Evolutionary conservation across 2,888 invertebrate genomes (phyloP).

Genomic region (Hypomecis punctinalis): DNA sequence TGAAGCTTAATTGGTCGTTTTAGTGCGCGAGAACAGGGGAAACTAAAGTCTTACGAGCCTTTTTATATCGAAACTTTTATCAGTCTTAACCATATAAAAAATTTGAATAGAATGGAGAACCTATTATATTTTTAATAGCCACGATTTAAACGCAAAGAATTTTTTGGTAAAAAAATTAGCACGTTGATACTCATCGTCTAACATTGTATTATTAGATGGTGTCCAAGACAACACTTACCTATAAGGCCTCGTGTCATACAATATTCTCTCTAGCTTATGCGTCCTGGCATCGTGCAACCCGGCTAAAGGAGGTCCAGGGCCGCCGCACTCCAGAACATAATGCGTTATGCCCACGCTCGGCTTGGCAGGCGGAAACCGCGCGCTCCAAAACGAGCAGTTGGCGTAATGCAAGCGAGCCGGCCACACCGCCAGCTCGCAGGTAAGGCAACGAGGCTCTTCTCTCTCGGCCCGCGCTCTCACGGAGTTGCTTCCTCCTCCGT

Average conservation of each 20-base stretch:
- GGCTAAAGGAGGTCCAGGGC: constrained; percentile 95
- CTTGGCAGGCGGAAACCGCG: constrained; percentile 87
- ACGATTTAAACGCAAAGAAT: too few species aligned
- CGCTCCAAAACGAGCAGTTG: constrained; percentile 94
- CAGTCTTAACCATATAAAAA: too few species aligned
- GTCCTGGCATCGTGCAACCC: constrained; percentile 90
- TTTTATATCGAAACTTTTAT: too few species aligned
- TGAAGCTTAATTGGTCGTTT: not conserved
- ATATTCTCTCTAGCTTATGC: constrained; percentile 90
- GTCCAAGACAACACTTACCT: constrained; percentile 58
- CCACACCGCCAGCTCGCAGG: constrained; percentile 94
- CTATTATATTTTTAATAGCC: too few species aligned
- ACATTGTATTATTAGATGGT: too few species aligned
- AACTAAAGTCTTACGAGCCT: too few species aligned
- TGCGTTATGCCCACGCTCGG: constrained; percentile 78
- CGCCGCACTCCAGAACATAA: constrained; percentile 95
- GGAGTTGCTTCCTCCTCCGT: constrained; percentile 84
- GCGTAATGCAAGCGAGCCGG: constrained; percentile 91
- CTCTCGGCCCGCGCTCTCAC: constrained; percentile 81
- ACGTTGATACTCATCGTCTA: too few species aligned
- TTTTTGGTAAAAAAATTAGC: too few species aligned
- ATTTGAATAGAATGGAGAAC: too few species aligned
- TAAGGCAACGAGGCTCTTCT: constrained; percentile 92
- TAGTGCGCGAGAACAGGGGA: too few species aligned
- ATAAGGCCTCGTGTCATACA: constrained; percentile 91